phyloP scores from a whole-genome alignment of 2,888 invertebrate genomes.

The Drosophila macrospina region DNA sequence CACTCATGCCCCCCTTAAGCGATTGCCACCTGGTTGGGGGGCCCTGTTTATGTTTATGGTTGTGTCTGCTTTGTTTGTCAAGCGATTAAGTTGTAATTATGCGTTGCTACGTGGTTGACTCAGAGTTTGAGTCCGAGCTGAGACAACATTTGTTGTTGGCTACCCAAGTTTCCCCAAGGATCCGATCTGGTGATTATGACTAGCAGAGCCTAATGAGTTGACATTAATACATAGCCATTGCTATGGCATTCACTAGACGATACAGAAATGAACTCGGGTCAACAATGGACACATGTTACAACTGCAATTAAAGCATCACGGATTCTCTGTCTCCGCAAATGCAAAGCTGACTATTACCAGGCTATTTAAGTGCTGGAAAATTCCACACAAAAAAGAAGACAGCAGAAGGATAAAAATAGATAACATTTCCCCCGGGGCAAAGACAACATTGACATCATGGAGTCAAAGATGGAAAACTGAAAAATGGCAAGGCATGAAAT shows the following conservation, averaged over 20 bases:
- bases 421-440: conserved; percentile 18
- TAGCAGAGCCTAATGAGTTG: conserved; percentile 68
- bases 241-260: conserved; percentile 15
- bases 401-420: conserved; percentile 10
- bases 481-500: conserved; percentile 36
- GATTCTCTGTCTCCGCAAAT: conserved; percentile 1
- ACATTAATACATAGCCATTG: conserved; percentile 60
- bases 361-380: not conserved
- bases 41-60: conserved; percentile 62
- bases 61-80: conserved; percentile 74
- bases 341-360: not conserved
- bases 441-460: conserved; percentile 43
- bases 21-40: conserved; percentile 27
- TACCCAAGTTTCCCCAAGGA: conserved; percentile 57
- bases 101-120: conserved; percentile 70
- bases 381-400: not conserved
- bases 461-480: conserved; percentile 47
- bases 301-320: conserved; percentile 42
- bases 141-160: conserved; percentile 1
- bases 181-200: conserved; percentile 63
- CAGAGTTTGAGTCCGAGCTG: conserved; percentile 12
- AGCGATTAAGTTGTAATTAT: conserved; percentile 79
- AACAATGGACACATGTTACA: conserved; percentile 38
- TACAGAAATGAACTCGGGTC: conserved; percentile 20
- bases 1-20: not conserved